Evolutionary conservation across 1,140 invertebrate species (phyloP).

Genomic region (Samia ricini): DNA sequence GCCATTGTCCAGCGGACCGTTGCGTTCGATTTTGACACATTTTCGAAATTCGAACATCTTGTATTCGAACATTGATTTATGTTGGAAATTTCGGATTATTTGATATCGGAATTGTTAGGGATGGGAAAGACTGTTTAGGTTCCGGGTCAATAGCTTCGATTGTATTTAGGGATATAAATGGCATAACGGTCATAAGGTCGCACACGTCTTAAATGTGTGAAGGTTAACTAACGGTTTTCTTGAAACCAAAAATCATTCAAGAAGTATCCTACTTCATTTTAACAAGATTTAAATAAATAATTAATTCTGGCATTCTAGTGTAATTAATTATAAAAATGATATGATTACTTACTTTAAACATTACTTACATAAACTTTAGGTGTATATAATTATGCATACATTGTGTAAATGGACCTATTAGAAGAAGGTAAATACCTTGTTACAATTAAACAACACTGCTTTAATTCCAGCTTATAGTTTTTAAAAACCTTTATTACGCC

Average conservation of each 20-base stretch:
- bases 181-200: constrained; percentile 59
- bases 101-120: constrained; percentile 34
- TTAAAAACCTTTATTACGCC: no score
- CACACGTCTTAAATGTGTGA: constrained; percentile 50
- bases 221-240: constrained; percentile 66
- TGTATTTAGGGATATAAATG: constrained; percentile 48
- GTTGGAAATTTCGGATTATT: constrained; percentile 46
- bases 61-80: constrained; percentile 72
- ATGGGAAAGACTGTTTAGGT: constrained; percentile 61
- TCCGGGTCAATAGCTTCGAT: constrained; percentile 62
- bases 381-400: no score
- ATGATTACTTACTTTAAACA: no score
- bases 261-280: background rate
- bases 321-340: no score
- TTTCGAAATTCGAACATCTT: constrained; percentile 56
- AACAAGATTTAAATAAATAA: no score
- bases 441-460: no score
- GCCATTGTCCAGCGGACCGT: constrained; percentile 54
- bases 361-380: no score
- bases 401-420: no score
- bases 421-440: no score
- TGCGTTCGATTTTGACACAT: constrained; percentile 65
- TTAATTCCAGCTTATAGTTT: no score
- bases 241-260: constrained; percentile 1
- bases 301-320: no score